Conservation (phyloP, 2,888 invertebrate species). For the Pogonocherus hispidulus region DNA sequence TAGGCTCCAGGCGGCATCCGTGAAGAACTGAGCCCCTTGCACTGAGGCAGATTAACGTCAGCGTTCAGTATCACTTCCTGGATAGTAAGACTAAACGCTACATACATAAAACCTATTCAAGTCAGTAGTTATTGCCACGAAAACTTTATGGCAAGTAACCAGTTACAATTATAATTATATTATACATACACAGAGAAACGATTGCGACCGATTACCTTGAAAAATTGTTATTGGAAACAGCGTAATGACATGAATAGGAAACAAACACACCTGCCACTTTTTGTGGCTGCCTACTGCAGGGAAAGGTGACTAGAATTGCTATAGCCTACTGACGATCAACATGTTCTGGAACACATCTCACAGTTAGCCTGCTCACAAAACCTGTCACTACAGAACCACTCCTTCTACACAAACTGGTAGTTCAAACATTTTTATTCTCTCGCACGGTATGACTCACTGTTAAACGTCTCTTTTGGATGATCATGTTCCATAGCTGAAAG, state of each 20-base stretch:
- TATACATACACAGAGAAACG: slow-evolving; percentile 10
- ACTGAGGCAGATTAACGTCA: slow-evolving; percentile 69
- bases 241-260: slow-evolving; percentile 26
- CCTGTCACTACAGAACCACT: slow-evolving; percentile 30
- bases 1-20: slow-evolving; percentile 69
- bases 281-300: slow-evolving; percentile 45
- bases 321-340: slow-evolving; percentile 58
- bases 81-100: slow-evolving; percentile 61
- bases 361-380: slow-evolving; percentile 34
- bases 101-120: slow-evolving; percentile 33
- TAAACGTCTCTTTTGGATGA: slow-evolving; percentile 38
- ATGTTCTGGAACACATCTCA: slow-evolving; percentile 55
- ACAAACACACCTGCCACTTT: slow-evolving; percentile 47
- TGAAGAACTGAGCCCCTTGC: slow-evolving; percentile 73
- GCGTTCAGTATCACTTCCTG: slow-evolving; percentile 65
- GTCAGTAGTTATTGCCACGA: slow-evolving; percentile 31
- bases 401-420: slow-evolving; percentile 36
- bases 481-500: slow-evolving; percentile 43
- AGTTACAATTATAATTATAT: slow-evolving; percentile 22
- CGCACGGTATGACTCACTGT: slow-evolving; percentile 19
- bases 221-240: slow-evolving; percentile 15
- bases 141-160: slow-evolving; percentile 18
- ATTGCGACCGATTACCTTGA: slow-evolving; percentile 18
- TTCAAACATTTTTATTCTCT: slow-evolving; percentile 29
- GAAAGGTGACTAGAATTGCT: slow-evolving; percentile 59